These are phyloP conservation scores for Heliconius melpomene DNA, from an alignment of 1,140 invertebrate species.

Conservation along the genomic window DNA sequence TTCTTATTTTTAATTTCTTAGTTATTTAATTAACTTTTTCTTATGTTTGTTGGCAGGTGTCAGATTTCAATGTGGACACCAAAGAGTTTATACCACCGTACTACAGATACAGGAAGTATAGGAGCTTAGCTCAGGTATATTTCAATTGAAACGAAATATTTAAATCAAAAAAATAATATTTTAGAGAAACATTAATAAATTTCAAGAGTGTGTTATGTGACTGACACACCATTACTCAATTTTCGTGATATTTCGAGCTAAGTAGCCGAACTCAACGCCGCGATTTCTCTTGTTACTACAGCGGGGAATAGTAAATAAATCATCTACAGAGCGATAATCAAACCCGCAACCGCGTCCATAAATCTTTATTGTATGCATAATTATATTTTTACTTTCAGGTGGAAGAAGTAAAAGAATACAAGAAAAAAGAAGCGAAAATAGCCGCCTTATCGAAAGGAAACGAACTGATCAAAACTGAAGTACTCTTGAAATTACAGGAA, in stretches of 20 bases:
- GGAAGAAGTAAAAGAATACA: constrained; percentile 61
- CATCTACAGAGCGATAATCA: too few relatives aligned
- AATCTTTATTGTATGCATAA: not conserved
- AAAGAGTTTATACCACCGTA: constrained; percentile 63
- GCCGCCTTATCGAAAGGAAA: constrained; percentile 59
- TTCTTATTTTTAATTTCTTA: not conserved
- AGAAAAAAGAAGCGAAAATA: constrained; percentile 64
- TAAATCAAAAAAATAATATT: too few relatives aligned
- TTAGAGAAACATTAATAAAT: too few relatives aligned
- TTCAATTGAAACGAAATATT: too few relatives aligned
- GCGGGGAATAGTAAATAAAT: too few relatives aligned
- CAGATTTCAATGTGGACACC: constrained; percentile 55
- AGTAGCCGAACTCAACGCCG: too few relatives aligned
- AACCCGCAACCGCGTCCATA: too few relatives aligned
- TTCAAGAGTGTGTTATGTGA: too few relatives aligned
- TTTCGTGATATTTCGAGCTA: too few relatives aligned
- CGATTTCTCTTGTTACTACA: too few relatives aligned
- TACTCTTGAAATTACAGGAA: constrained; percentile 55
- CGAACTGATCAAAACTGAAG: constrained; percentile 60
- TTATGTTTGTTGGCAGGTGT: constrained; percentile 47
- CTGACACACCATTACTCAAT: too few relatives aligned
- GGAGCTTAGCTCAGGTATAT: constrained; percentile 56
- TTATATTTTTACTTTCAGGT: constrained; percentile 41
- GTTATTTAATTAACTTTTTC: constrained; percentile 21
- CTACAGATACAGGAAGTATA: constrained; percentile 62